These are phyloP conservation scores for Mixornis gularis DNA, from an alignment of 2,113 vertebrate genomes.

Conservation along the genomic window DNA sequence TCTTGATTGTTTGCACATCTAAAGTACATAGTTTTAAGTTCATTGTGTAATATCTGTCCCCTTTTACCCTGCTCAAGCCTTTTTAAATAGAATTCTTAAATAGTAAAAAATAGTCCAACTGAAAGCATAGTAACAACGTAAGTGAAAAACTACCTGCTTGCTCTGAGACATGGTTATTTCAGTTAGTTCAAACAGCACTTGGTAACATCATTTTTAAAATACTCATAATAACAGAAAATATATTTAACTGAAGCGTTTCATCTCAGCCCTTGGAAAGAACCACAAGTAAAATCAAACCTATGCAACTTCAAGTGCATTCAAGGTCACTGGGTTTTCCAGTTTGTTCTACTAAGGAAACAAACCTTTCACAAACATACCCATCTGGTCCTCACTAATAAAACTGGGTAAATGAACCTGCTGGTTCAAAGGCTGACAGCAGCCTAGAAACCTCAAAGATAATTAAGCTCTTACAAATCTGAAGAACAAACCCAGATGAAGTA, in stretches of 20 bases:
- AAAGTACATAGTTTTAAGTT: background rate
- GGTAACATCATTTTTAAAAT: background rate
- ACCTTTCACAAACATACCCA: background rate
- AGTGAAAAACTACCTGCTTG: background rate
- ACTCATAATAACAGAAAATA: background rate
- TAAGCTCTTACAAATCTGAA: background rate
- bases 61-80: background rate
- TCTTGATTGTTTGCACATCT: background rate
- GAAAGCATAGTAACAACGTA: background rate
- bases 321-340: background rate
- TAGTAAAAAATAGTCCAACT: background rate
- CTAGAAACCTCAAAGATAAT: slow-evolving; percentile 43
- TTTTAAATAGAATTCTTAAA: background rate
- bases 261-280: background rate
- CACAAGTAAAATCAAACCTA: background rate
- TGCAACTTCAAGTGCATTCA: background rate
- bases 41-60: background rate
- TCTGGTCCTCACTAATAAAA: background rate
- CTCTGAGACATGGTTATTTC: background rate
- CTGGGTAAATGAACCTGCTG: background rate
- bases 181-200: background rate
- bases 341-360: background rate
- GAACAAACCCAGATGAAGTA: slow-evolving; percentile 5
- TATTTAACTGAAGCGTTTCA: background rate
- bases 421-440: background rate